Percentiles rank a stretch among this genome's conserved stretches.
phyloP scores from a whole-genome alignment of 2,113 vertebrate species.

The Forbesichthys agassizii region DNA sequence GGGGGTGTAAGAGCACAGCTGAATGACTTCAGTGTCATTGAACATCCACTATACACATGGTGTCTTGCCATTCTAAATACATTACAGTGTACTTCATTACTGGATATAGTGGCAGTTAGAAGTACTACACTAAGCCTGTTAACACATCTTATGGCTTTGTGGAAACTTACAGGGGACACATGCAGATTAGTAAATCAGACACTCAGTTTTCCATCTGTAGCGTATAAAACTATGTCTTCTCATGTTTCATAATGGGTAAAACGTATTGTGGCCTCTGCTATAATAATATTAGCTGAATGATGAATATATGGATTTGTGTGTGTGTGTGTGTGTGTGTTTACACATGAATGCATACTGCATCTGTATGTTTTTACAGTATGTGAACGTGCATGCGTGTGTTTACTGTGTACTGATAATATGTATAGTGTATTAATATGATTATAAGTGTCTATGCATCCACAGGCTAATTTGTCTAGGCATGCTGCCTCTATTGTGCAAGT shows the following conservation, averaged over 20 bases:
- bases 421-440: neutral
- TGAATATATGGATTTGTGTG: slow-evolving; percentile 28
- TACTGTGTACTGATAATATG: neutral
- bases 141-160: no score
- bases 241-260: neutral
- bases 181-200: slow-evolving; percentile 25
- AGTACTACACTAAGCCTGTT: no score
- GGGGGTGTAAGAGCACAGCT: no score
- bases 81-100: no score
- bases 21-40: no score
- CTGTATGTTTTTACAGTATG: neutral
- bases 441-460: no score
- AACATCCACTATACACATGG: no score
- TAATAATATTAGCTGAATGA: slow-evolving; percentile 19
- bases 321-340: slow-evolving; percentile 8
- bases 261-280: slow-evolving; percentile 14
- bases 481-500: slow-evolving; percentile 33
- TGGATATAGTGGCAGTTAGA: no score
- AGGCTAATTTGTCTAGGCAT: slow-evolving; percentile 25
- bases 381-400: neutral
- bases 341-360: neutral
- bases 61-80: no score
- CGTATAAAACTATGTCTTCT: neutral
- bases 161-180: neutral
- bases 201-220: slow-evolving; percentile 14